These are phyloP conservation scores for Phainopepla nitens DNA, from an alignment of 2,113 vertebrate genomes.

Conservation along the genomic window DNA sequence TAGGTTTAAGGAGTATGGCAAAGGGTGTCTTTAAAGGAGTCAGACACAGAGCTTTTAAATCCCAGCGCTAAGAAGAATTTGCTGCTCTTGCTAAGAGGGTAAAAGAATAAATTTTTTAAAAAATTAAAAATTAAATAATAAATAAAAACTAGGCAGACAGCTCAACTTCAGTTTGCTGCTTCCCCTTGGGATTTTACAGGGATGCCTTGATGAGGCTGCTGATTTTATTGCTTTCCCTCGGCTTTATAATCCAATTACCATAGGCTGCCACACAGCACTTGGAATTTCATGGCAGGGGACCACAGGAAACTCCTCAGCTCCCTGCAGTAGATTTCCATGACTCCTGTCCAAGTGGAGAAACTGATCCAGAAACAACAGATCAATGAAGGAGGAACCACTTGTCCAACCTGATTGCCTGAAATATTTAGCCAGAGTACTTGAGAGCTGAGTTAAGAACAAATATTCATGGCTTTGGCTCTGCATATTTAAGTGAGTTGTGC, in stretches of 20 bases:
- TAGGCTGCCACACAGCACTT: neutral
- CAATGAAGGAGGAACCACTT: neutral
- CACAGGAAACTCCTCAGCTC: neutral
- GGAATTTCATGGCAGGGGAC: neutral
- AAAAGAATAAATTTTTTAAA: neutral
- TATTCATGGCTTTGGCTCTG: neutral
- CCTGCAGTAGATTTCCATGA: neutral
- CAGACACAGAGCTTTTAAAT: neutral
- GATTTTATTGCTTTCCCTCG: neutral
- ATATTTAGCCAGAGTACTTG: neutral
- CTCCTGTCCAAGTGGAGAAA: neutral
- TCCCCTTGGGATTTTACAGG: neutral
- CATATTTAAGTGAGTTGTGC: neutral
- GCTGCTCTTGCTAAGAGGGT: neutral
- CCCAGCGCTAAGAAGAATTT: neutral
- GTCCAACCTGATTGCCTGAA: neutral
- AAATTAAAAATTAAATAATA: neutral
- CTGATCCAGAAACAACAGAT: slow-evolving; percentile 30
- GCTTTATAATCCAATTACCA: neutral
- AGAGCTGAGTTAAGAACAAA: neutral
- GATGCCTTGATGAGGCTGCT: neutral
- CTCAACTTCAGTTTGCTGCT: neutral
- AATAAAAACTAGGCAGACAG: neutral
- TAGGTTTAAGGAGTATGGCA: neutral
- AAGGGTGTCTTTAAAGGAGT: neutral